Base-by-base conservation (phyloP, 2,113 vertebrate genomes). In the Symphodus melops region DNA sequence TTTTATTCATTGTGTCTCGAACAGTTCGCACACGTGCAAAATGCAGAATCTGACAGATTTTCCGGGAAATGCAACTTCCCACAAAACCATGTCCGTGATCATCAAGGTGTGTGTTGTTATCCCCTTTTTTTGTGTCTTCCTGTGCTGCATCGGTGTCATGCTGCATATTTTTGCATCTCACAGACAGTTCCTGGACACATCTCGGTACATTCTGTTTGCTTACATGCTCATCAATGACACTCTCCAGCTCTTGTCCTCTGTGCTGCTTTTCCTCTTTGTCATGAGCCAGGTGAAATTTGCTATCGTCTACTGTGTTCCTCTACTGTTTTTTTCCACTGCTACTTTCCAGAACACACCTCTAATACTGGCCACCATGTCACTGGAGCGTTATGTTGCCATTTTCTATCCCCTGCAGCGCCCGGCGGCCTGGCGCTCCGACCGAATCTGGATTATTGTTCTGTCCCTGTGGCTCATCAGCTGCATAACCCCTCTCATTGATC, bases 311-410 rank as follows among this genome's bases (percentile, higher is more conserved):
- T 95, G 94, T 48, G 0, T 83, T 1, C 90, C 91, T 4, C 59
- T 95, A 49, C 60, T 95, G 3, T 85, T 93, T 5, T 3, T 94
- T 12, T 92, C 91, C 28, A 86, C 84, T 0, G 83, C 72, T 60
- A 92, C 94, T 14, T 94, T 91, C 77, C 89, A 86, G 25, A 94
- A 92, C 79, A 93, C 91, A 8, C 90, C 90, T 0, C 65, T 94
- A 37, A 94, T 94, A 44, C 79, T 95, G 70, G 93, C 93, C 0
- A 74, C 90, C 19, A 95, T 95, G 94, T 94, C 92, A 8, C 87
- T 95, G 58, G 94, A 95, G 86, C 92, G 94, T 46, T 94, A 95
- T 5, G 82, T 94, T n/a, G 91, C 93, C 65, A 95, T 95, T 57
- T 52, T 93, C 55, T 92, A 93, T 52, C 94, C 94, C 0, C 78